phyloP scores from a whole-genome alignment of 1,140 invertebrate genomes.

The Ephestia elutella region DNA sequence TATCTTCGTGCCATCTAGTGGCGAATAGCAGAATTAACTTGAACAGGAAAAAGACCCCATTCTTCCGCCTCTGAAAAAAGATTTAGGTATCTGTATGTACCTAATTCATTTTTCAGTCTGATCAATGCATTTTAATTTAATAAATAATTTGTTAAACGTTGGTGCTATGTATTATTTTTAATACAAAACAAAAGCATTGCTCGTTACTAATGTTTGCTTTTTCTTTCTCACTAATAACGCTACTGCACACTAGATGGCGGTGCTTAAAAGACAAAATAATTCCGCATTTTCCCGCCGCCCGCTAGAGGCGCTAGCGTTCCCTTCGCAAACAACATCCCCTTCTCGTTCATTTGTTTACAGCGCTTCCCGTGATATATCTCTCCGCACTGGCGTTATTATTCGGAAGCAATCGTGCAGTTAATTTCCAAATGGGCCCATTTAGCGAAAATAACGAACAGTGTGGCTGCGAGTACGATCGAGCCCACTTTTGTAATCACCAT shows the following conservation, averaged over 20 bases:
- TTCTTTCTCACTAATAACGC: slow-evolving; percentile 19
- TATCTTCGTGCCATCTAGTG: no score
- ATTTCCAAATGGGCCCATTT: slow-evolving; percentile 67
- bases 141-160: no score
- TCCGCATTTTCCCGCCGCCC: background rate
- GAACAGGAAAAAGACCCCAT: no score
- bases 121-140: no score
- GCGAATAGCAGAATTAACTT: no score
- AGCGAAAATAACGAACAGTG: slow-evolving; percentile 57
- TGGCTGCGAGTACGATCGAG: slow-evolving; percentile 30
- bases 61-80: no score
- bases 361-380: slow-evolving; percentile 38
- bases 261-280: background rate
- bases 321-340: slow-evolving; percentile 17
- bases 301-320: no score
- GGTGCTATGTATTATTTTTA: no score
- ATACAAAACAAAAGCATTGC: no score
- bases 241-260: slow-evolving; percentile 41
- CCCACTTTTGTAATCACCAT: slow-evolving; percentile 46
- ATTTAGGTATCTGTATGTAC: no score
- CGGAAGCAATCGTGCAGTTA: slow-evolving; percentile 67
- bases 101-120: no score
- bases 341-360: slow-evolving; percentile 43
- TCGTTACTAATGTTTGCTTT: no score
- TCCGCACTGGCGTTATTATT: slow-evolving; percentile 51